phyloP scores from a whole-genome alignment of 1,140 invertebrate species.

The Solen grandis region DNA sequence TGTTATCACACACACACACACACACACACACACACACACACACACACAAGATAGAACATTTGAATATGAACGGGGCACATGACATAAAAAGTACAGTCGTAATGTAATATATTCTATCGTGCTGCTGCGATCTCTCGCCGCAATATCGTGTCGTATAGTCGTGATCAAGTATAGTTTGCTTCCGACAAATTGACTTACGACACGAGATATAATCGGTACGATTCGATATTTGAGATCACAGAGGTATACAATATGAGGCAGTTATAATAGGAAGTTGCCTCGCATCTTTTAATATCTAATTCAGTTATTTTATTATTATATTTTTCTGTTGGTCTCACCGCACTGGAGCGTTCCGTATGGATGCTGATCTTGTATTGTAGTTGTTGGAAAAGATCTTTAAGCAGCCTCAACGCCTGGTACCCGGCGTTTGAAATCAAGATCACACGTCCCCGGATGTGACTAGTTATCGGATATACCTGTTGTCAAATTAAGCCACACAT shows the following conservation, averaged over 20 bases:
- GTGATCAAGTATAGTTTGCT: too few relatives aligned
- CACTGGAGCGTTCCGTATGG: constrained; percentile 10
- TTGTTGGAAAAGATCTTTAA: constrained; percentile 28
- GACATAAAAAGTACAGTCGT: too few relatives aligned
- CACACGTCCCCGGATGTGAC: constrained; percentile 25
- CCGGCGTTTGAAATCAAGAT: constrained; percentile 33
- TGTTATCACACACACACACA: too few relatives aligned
- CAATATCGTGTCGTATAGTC: too few relatives aligned
- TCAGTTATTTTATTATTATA: not conserved
- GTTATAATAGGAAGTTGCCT: not conserved
- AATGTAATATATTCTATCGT: too few relatives aligned
- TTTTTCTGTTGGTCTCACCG: too few relatives aligned
- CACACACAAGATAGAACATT: too few relatives aligned
- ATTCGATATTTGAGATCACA: not conserved
- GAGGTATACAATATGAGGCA: not conserved
- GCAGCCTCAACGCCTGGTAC: constrained; percentile 29
- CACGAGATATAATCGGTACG: too few relatives aligned
- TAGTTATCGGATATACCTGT: constrained; percentile 34
- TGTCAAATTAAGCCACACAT: not conserved
- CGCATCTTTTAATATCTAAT: not conserved
- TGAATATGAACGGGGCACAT: too few relatives aligned
- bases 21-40: too few relatives aligned
- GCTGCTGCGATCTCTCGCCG: too few relatives aligned
- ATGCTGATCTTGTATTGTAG: constrained; percentile 34
- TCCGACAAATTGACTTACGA: too few relatives aligned